Evolutionary conservation across 2,113 vertebrate species (phyloP), one percentile per base, ranked within the genome.

Genomic region (Chroicocephalus ridibundus): DNA sequence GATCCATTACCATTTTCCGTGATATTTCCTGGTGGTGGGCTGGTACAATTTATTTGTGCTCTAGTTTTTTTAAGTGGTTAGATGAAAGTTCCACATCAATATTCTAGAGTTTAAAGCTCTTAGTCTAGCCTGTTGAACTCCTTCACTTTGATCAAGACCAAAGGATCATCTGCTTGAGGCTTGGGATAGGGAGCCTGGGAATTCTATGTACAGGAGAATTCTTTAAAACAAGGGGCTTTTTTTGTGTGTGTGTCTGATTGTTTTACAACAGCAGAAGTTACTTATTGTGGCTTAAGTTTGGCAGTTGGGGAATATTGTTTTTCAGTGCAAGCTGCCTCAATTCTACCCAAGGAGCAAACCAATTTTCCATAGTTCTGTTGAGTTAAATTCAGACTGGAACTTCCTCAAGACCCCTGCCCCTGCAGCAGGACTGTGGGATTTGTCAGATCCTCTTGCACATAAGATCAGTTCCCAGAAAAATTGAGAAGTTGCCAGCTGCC

Each of bases 121-220:
- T 71, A 71, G 27, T 88, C 51, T 78, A 88, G 38, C 72, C 64
- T 83, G 51, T 86, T 90, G 40, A 29, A 75, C 51, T 86, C 18
- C 80, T 77, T 93, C 82, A 75, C 79, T 92, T 96, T 93, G 75
- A 86, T 85, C 46, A 77, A 88, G 68, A 88, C 51, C 47, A 82
- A 90, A 86, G 55, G 25, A 88, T 93, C 15, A 36, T 92, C 38
- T 75, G 27, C 32, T 47, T 90, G 60, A 94, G 62, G 62, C 34
- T 81, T 55, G 55, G 72, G 27, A 24, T 80, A 32, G 19, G 29
- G 34, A 96, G 27, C 7, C 55, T 91, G 74, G 69, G 66, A 92
- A 92, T 94, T 75, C 26, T 49, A 6, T 31, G 38, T 68, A 34
- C 13, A 57, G 54, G 34, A 84, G 82, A 62, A 60, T 66, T 69